Base-by-base conservation (phyloP, 2,888 invertebrate species). In the Acanthosepion esculentum region DNA sequence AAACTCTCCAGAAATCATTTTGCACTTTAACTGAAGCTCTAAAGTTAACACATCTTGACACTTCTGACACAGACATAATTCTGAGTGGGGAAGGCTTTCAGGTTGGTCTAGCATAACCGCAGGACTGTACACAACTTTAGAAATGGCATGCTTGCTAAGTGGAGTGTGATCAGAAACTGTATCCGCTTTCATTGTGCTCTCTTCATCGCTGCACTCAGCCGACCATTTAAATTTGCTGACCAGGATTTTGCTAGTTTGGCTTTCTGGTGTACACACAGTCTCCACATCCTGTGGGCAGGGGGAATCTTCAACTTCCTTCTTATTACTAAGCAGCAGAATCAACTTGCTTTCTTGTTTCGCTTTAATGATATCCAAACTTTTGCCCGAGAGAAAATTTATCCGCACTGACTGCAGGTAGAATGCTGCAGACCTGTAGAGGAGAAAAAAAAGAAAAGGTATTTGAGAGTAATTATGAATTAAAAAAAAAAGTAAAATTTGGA, bases 371-470 rank as follows among this genome's bases (percentile, higher is more conserved):
- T 95, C 95, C 78, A 94, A 92, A 15, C 59, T n/a, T 91, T 95
- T 95, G 48, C 94, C 94, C 50, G 95, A 92, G 50, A 95, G 53
- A n/a, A 78, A 94, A 55, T 95, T 95, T 41, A 95, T 95, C 53
- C 95, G 95, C 2, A 95, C 95, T 92, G 96, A 94, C 94, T 96
- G 96, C 93, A 95, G 94, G 92, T 96, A 94, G 94, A 96, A 96
- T 94, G 95, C 95, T 59, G 95, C 95, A 91, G 95, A 95, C 96
- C 96, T 96, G 95, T 10, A 95, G 91, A 64, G 94, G 41, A 92
- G 91, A 91, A 91, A 94, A 41, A n/a, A n/a, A n/a, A n/a, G n/a
- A n/a, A n/a, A n/a, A n/a, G n/a, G n/a, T n/a, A n/a, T n/a, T n/a
- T n/a, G n/a, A n/a, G n/a, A n/a, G n/a, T n/a, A n/a, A n/a, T n/a